A percentile compares a stretch with the other conserved stretches of the same genome.
phyloP scores from a whole-genome alignment of 2,888 invertebrate species.

The Chromoteleia sp. region DNA sequence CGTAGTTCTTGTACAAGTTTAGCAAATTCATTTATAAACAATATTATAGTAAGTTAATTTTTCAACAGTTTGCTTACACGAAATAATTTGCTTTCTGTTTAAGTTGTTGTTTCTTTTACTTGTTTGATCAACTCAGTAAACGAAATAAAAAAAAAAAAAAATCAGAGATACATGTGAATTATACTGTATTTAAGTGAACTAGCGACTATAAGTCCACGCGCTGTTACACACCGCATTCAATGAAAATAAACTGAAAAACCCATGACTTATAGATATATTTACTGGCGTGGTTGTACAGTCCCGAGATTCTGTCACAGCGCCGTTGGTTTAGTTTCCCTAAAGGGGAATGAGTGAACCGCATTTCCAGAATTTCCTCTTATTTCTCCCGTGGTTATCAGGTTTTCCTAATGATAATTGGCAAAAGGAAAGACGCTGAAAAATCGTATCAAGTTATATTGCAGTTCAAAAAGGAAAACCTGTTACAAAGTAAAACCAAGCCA shows the following conservation, averaged over 20 bases:
- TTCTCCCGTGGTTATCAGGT: conserved; percentile 42
- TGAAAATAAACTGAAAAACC: conserved; percentile 1
- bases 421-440: conserved; percentile 38
- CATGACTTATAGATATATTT: conserved; percentile 35
- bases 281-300: conserved; percentile 10
- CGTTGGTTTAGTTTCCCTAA: conserved; percentile 36
- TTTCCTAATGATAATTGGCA: conserved; percentile 56
- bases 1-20: too few relatives aligned
- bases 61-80: too few relatives aligned
- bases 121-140: neutral
- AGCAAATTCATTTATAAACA: neutral
- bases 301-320: conserved; percentile 6
- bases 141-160: neutral
- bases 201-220: conserved; percentile 16
- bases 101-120: neutral
- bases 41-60: too few relatives aligned
- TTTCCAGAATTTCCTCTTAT: conserved; percentile 57
- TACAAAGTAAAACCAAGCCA: neutral
- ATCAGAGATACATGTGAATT: conserved; percentile 5
- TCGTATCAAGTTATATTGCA: conserved; percentile 4
- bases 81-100: neutral
- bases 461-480: conserved; percentile 6
- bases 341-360: conserved; percentile 27
- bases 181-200: conserved; percentile 24
- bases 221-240: neutral